Percentiles rank a stretch among this genome's conserved stretches.
These are phyloP conservation scores for Maconellicoccus hirsutus DNA, from an alignment of 1,140 invertebrate genomes.

Conservation along the genomic window DNA sequence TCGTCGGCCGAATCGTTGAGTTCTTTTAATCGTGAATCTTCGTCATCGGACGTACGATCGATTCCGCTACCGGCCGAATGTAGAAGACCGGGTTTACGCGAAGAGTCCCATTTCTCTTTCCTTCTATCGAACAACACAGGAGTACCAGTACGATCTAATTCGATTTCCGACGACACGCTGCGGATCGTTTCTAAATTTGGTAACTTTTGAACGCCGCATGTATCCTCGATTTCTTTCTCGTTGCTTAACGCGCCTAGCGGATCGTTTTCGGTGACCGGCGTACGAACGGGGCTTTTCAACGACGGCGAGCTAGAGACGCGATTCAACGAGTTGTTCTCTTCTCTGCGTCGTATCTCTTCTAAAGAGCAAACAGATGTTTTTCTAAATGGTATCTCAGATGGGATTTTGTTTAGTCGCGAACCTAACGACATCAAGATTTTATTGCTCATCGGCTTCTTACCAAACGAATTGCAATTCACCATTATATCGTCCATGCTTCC, in stretches of 20 bases:
- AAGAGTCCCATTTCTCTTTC: slow-evolving; percentile 34
- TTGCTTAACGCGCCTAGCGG: slow-evolving; percentile 64
- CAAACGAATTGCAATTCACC: neutral
- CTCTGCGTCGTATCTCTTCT: slow-evolving; percentile 15
- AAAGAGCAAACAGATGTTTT: slow-evolving; percentile 13
- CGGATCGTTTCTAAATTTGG: slow-evolving; percentile 22
- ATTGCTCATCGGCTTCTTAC: neutral
- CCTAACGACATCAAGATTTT: neutral
- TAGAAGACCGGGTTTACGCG: slow-evolving; percentile 38
- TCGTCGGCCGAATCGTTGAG: slow-evolving; percentile 30
- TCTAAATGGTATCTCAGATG: neutral
- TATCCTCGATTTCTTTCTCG: slow-evolving; percentile 32
- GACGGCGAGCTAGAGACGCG: slow-evolving; percentile 32
- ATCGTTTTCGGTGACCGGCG: slow-evolving; percentile 79
- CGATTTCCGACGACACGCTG: slow-evolving; percentile 30
- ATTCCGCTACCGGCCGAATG: slow-evolving; percentile 5
- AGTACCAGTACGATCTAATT: slow-evolving; percentile 30
- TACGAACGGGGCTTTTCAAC: slow-evolving; percentile 46
- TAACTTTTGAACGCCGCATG: slow-evolving; percentile 14
- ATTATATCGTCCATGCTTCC: slow-evolving; percentile 7
- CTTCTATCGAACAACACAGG: slow-evolving; percentile 30
- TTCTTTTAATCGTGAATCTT: slow-evolving; percentile 26
- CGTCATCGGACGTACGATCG: slow-evolving; percentile 24
- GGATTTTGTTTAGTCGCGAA: neutral
- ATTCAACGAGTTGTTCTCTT: slow-evolving; percentile 27